Percentiles rank a stretch among this genome's conserved stretches.
phyloP scores from a whole-genome alignment of 2,797 vertebrate genomes.

The Thamnophis elegans region DNA sequence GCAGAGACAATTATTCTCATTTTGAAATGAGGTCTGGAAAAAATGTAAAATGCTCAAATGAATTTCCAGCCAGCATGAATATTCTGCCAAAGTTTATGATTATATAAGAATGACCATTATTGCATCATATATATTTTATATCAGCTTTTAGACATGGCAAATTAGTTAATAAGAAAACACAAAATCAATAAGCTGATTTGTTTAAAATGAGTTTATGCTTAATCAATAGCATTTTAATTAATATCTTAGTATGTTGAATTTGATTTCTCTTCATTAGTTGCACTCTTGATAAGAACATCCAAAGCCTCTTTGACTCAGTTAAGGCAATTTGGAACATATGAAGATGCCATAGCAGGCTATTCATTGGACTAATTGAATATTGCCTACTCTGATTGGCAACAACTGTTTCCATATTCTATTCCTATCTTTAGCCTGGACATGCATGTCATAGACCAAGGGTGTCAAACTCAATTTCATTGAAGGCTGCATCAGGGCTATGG shows the following conservation, averaged over 20 bases:
- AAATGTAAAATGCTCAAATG: neutral
- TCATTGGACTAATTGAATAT: neutral
- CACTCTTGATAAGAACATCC: conserved; percentile 11
- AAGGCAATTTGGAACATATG: conserved; percentile 1
- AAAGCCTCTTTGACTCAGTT: neutral
- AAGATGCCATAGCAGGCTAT: neutral
- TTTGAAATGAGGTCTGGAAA: neutral
- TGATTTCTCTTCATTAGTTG: conserved; percentile 6
- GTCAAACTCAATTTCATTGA: too few species aligned
- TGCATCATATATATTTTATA: neutral
- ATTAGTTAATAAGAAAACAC: neutral
- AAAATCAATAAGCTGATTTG: neutral
- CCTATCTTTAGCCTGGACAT: neutral
- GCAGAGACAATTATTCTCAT: neutral
- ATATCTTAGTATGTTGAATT: conserved; percentile 27
- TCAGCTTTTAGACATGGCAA: conserved; percentile 5
- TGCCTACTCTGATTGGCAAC: neutral
- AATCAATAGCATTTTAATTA: conserved; percentile 18
- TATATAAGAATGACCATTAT: neutral
- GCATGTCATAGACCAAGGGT: too few species aligned
- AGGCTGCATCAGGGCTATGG: too few species aligned
- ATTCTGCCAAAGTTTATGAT: neutral
- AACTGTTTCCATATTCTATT: neutral
- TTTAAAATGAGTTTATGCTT: conserved; percentile 18
- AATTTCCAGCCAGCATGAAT: neutral